A percentile compares a stretch with the other conserved stretches of the same genome.
These are phyloP conservation scores for Eubucco bourcierii DNA, from an alignment of 2,113 vertebrate species.

Conservation along the genomic window DNA sequence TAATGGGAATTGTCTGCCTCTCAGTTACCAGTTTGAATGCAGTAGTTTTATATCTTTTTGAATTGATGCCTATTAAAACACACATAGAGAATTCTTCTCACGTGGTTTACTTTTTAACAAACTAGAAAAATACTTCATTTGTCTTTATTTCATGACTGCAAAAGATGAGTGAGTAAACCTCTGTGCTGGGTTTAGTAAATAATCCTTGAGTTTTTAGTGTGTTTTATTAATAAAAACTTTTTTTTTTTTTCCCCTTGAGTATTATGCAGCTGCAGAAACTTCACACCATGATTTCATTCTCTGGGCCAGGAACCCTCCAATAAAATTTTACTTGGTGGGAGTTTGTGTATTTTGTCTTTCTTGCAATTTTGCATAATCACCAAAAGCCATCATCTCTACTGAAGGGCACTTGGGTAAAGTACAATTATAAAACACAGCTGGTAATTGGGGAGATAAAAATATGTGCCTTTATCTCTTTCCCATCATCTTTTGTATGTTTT, in stretches of 20 bases:
- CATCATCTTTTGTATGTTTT: neutral
- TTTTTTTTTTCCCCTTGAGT: neutral
- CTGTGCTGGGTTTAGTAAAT: neutral
- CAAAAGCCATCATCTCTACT: neutral
- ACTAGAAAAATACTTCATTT: neutral
- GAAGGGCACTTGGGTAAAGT: neutral
- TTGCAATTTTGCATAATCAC: neutral
- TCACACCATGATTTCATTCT: neutral
- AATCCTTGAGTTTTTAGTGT: neutral
- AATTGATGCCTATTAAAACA: neutral
- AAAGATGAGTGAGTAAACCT: neutral
- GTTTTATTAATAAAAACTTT: neutral
- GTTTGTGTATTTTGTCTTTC: neutral
- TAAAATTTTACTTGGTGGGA: neutral
- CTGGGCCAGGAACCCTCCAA: neutral
- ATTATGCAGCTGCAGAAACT: neutral
- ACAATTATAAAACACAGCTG: neutral
- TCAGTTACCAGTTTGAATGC: neutral
- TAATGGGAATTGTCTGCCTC: neutral
- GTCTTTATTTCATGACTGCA: neutral
- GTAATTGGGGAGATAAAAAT: neutral
- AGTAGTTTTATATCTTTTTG: neutral
- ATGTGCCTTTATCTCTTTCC: neutral
- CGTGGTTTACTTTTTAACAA: neutral
- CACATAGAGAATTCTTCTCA: neutral